Percentiles rank a stretch among this genome's conserved stretches.
Evolutionary conservation across 2,113 vertebrate genomes (phyloP).

Genomic region (Perognathus longimembris): DNA sequence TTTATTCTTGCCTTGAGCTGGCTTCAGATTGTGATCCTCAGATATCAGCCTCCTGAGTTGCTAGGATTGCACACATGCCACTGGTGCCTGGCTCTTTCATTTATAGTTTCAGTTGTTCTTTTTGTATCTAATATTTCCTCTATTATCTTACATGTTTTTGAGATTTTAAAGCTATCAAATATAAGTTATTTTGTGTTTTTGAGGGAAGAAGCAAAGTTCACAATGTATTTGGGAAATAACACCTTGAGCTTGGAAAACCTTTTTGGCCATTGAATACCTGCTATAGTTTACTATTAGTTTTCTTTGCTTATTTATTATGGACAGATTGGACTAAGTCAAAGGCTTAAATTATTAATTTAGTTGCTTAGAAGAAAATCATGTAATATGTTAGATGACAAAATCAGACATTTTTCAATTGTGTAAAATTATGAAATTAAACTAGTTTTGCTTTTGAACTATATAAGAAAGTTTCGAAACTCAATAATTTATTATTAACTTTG

Average conservation of each 20-base stretch:
- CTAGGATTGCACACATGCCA: too few species aligned
- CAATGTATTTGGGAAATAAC: not conserved
- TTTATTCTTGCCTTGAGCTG: too few species aligned
- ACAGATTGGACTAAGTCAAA: conserved; percentile 33
- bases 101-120: too few species aligned
- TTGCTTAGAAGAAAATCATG: conserved; percentile 2
- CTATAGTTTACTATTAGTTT: not conserved
- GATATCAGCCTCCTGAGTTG: too few species aligned
- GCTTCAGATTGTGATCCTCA: too few species aligned
- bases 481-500: conserved; percentile 41
- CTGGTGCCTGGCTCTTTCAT: too few species aligned
- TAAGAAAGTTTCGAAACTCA: conserved; percentile 25
- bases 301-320: not conserved
- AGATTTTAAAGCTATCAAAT: conserved; percentile 5
- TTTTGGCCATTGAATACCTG: not conserved
- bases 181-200: conserved; percentile 18
- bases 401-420: conserved; percentile 49
- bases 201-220: conserved; percentile 2
- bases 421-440: conserved; percentile 32
- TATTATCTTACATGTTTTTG: conserved; percentile 31
- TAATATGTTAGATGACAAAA: conserved; percentile 1
- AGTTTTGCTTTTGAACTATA: conserved; percentile 51
- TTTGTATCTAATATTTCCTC: not conserved
- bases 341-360: not conserved
- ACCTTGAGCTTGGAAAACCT: not conserved